phyloP scores from a whole-genome alignment of 2,113 vertebrate genomes.

The Pseudorhombus dupliciocellatus region DNA sequence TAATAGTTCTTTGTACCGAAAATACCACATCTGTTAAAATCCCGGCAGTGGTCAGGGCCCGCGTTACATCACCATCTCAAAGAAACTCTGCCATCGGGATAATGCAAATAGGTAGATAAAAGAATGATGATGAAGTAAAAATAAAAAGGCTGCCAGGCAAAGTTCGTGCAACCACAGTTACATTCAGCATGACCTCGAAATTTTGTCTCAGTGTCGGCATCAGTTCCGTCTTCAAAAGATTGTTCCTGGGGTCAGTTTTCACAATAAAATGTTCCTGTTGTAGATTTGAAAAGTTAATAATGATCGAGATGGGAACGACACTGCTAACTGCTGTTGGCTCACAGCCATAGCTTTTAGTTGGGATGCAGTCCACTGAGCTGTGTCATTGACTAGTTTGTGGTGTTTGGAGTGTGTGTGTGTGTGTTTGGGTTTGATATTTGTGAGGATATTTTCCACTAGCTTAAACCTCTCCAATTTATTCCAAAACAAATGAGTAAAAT shows the following conservation, averaged over 20 bases:
- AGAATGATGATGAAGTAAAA: neutral
- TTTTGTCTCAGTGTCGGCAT: too few relatives aligned
- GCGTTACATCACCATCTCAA: neutral
- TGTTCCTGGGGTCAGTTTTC: neutral
- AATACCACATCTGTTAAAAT: neutral
- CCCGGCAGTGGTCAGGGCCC: neutral
- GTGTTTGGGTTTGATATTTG: conserved; percentile 57
- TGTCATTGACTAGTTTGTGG: conserved; percentile 64
- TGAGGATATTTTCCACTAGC: conserved; percentile 49
- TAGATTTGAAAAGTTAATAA: neutral
- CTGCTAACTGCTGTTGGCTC: conserved; percentile 41
- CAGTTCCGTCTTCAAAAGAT: too few relatives aligned
- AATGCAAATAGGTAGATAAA: neutral
- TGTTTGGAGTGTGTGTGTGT: conserved; percentile 22
- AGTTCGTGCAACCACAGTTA: neutral
- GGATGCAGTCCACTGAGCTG: conserved; percentile 66
- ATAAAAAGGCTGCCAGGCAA: too few relatives aligned
- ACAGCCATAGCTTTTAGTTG: conserved; percentile 35
- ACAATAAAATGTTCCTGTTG: neutral
- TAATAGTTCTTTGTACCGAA: neutral
- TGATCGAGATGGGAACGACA: neutral
- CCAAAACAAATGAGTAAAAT: conserved; percentile 42
- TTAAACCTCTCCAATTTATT: conserved; percentile 57
- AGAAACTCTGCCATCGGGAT: neutral
- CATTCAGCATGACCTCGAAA: too few relatives aligned